phyloP scores from a whole-genome alignment of 2,888 invertebrate genomes.

The Macrophya annulata region DNA sequence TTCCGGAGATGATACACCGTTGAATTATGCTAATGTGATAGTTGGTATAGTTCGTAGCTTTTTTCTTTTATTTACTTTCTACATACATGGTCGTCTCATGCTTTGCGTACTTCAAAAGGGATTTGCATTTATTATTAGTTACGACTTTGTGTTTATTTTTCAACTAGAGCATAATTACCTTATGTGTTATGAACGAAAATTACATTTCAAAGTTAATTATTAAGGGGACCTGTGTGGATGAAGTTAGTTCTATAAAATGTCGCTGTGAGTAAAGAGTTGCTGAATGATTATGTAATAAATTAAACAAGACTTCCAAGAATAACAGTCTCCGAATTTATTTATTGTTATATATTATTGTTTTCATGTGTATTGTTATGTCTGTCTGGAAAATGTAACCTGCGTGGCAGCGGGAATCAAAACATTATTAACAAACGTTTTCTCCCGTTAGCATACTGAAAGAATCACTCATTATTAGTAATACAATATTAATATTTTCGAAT shows the following conservation, averaged over 20 bases:
- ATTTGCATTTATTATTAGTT: conserved; percentile 23
- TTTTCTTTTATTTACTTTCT: not conserved
- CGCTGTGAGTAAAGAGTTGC: not conserved
- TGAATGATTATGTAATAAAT: not conserved
- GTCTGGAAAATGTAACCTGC: not conserved
- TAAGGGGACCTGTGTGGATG: not conserved
- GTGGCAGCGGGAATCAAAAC: too few species aligned
- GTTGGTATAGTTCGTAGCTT: not conserved
- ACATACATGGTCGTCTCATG: not conserved
- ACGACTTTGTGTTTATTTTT: not conserved
- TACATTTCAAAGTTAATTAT: not conserved
- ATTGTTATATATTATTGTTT: not conserved
- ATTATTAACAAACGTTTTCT: too few species aligned
- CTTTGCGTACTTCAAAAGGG: not conserved
- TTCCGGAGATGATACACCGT: conserved; percentile 21
- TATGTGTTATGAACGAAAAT: not conserved
- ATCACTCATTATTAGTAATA: too few species aligned
- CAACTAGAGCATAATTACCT: not conserved
- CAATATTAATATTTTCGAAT: too few species aligned
- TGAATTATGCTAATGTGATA: conserved; percentile 11
- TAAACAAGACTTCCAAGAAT: not conserved
- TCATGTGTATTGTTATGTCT: not conserved
- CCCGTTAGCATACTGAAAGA: too few species aligned
- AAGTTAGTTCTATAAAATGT: not conserved
- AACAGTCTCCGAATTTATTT: not conserved